These are phyloP conservation scores for Centruroides vittatus DNA, from an alignment of 1,140 invertebrate species.

Conservation along the genomic window DNA sequence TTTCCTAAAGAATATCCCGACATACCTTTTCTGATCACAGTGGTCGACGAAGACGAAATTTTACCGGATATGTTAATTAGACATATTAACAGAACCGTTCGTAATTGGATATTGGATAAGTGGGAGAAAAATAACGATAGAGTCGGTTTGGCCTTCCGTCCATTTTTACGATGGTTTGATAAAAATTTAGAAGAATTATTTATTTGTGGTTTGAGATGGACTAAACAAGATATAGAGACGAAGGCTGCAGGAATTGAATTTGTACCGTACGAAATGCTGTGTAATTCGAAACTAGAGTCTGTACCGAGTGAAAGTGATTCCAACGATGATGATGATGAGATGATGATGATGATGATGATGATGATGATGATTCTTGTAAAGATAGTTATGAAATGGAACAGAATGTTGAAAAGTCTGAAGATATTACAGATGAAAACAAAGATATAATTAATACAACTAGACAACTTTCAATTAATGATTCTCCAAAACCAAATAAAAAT, in stretches of 20 bases:
- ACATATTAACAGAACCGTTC: constrained; percentile 4
- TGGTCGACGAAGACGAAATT: not conserved
- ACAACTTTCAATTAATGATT: no score
- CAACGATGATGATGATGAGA: no score
- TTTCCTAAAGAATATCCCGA: constrained; percentile 6
- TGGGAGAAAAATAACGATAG: not conserved
- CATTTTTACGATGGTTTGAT: constrained; percentile 14
- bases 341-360: no score
- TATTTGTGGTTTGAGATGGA: constrained; percentile 5
- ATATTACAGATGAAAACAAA: no score
- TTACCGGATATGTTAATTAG: not conserved
- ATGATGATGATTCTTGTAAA: no score
- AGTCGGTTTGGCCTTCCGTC: constrained; percentile 5
- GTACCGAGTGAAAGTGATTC: no score
- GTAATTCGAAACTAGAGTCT: not conserved
- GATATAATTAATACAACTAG: no score
- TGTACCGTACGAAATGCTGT: not conserved
- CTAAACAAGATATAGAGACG: constrained; percentile 2
- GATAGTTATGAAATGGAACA: no score
- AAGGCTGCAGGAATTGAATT: constrained; percentile 7
- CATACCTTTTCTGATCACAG: not conserved
- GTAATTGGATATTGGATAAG: constrained; percentile 3
- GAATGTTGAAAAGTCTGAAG: no score
- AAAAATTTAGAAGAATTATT: constrained; percentile 10
- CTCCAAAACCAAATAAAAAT: no score